Conservation (phyloP, 2,888 invertebrate species). For the Therioaphis trifolii region DNA sequence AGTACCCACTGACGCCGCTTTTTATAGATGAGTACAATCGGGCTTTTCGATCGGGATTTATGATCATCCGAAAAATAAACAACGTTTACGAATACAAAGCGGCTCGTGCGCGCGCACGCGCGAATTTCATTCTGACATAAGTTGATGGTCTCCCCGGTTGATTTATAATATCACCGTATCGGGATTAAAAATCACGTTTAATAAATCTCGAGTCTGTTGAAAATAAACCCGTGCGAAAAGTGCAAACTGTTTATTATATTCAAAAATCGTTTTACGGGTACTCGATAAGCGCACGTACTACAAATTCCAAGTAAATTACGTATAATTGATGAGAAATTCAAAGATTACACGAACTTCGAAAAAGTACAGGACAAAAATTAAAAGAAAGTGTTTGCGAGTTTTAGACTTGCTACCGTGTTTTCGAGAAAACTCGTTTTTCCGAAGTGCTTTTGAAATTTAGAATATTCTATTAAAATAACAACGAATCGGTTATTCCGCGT, state of each 20-base stretch:
- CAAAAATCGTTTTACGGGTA: not conserved
- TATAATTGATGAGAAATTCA: no score
- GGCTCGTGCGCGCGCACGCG: no score
- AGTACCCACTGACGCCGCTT: not conserved
- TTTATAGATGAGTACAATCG: conserved; percentile 5
- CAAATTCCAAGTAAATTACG: not conserved
- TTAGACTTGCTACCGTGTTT: no score
- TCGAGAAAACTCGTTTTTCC: no score
- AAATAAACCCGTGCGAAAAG: no score
- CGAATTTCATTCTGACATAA: not conserved
- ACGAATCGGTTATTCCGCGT: no score
- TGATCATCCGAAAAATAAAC: conserved; percentile 27
- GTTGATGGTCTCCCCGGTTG: not conserved
- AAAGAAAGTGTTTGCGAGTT: no score
- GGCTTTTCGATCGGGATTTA: conserved; percentile 39
- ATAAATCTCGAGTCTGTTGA: not conserved
- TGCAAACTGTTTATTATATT: conserved; percentile 3
- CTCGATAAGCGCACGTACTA: no score
- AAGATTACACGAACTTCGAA: no score
- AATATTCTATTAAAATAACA: no score
- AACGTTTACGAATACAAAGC: conserved; percentile 4
- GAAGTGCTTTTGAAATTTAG: no score
- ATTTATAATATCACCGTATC: conserved; percentile 42
- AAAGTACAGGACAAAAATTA: no score
- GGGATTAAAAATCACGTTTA: conserved; percentile 2